Evolutionary conservation across 2,888 invertebrate species (phyloP), one percentile per base, ranked within the genome.

Genomic region (Orthosia cruda): DNA sequence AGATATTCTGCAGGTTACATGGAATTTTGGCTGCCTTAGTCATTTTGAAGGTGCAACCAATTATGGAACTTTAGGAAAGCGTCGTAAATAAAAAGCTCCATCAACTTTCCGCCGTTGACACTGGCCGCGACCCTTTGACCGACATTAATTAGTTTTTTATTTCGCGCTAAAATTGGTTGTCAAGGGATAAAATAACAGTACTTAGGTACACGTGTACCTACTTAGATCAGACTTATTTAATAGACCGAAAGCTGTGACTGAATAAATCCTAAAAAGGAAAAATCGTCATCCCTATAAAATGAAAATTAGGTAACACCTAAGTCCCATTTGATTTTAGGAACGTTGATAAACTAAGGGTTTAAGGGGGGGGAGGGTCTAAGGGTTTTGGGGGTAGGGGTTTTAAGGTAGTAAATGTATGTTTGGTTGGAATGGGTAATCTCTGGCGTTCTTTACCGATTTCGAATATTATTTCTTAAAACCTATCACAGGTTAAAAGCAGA

Each of bases 61-160:
- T 84, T 84, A 78, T 71, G 83, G 12, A 59, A 79, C 85, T 81
- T 74, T 87, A 88, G 92, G 91, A 90, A 90, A 92, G 89, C 81
- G 84, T 80, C 86, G 73, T 57, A 81, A 84, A 91, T 92, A 91
- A 91, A 91, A 87, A 90, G 84, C 88, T 91, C 93, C 91, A 93
- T 94, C 92, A 93, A 92, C 80, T 90, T 91, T 87, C 82, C 84
- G 88, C 87, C 87, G 73, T 74, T 83, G 87, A 88, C 89, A 85
- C 85, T 83, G 32, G 71, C 75, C 70, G 59, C 70, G 86, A 90
- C 87, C 90, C 93, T 94, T 95, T 94, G 93, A 94, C 84, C 81
- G 83, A 83, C 91, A 91, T 93, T 94, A 94, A 95, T 95, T 94
- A 92, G 91, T 89, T 93, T 92, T 81, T 83, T 84, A 83, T 86